phyloP scores from a whole-genome alignment of 2,797 vertebrate species.

The Molossus alvarezi region DNA sequence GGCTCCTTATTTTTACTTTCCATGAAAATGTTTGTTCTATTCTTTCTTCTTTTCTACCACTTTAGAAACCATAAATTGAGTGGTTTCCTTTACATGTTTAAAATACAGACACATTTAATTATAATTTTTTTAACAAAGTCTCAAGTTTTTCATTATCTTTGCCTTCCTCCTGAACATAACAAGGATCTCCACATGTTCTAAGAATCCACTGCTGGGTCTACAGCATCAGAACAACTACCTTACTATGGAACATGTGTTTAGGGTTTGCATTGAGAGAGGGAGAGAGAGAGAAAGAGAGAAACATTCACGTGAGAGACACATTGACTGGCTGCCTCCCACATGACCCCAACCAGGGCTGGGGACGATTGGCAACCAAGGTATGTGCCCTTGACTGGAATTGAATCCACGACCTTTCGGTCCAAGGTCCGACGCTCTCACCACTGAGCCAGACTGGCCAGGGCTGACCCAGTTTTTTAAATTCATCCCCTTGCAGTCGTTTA shows the following conservation, averaged over 20 bases:
- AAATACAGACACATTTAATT: neutral
- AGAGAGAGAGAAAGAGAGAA: too few relatives aligned
- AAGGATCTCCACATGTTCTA: neutral
- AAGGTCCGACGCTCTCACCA: too few relatives aligned
- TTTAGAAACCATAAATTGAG: constrained; percentile 16
- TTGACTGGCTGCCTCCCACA: too few relatives aligned
- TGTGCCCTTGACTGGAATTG: too few relatives aligned
- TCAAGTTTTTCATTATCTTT: neutral
- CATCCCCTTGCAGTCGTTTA: neutral
- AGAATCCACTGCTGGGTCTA: neutral
- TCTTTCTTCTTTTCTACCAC: constrained; percentile 2
- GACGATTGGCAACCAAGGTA: too few relatives aligned
- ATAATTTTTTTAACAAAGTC: constrained; percentile 23
- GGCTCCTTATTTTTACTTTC: neutral
- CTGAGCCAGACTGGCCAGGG: too few relatives aligned
- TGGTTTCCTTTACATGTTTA: constrained; percentile 6
- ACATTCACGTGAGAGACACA: too few relatives aligned
- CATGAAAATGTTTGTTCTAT: neutral
- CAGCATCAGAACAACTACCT: neutral
- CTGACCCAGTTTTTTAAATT: neutral
- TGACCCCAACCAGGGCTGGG: too few relatives aligned
- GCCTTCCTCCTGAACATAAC: neutral
- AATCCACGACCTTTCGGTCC: too few relatives aligned
- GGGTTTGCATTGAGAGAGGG: neutral
- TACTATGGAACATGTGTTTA: neutral